Base-by-base conservation (phyloP, 2,888 invertebrate species). In the Sinopyrophorus schimmeli region DNA sequence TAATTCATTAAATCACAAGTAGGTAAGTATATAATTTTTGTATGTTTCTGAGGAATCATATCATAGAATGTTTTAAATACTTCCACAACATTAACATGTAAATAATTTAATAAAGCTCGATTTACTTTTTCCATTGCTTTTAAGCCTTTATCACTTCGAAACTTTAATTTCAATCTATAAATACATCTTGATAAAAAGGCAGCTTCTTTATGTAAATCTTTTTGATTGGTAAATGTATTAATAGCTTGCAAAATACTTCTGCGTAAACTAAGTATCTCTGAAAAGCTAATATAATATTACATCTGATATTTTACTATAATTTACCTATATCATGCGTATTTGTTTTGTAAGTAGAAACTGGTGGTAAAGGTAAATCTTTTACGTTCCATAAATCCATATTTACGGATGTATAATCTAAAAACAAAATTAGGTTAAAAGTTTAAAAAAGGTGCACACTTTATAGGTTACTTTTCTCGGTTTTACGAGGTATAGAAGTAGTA, bases 101-200 rank as follows among this genome's bases (percentile, higher is more conserved):
- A 63, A 60, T 74, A 76, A 41, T 70, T 73, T 2, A 72, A 59
- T 42, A 78, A 58, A 1, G 71, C 69, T 56, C 70, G 70, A 47
- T 75, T 75, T 0, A 76, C 59, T 64, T 76, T 77, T 52, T 73
- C 73, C 67, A 77, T 68, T 12, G 65, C 61, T 56, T 76, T 77
- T n/a, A 78, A 65, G 16, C 77, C 77, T 52, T 77, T 78, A 15
- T 76, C 74, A 21, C 60, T 69, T 24, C 77, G 67, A 61, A 77
- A 76, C 65, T 78, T 78, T 39, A 67, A 68, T 59, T 78, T 78
- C 74, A 75, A 71, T 6, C 74, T 65, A 55, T 76, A 77, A 41
- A 76, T 72, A 30, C 72, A 57, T 35, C 76, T 65, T 21, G 74
- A 74, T 5, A 79, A 59, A 20, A 76, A 48, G 1, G 73, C 70